Evolutionary conservation across 2,113 vertebrate genomes (phyloP), one percentile per base, ranked within the genome.

Genomic region (Canis aureus): DNA sequence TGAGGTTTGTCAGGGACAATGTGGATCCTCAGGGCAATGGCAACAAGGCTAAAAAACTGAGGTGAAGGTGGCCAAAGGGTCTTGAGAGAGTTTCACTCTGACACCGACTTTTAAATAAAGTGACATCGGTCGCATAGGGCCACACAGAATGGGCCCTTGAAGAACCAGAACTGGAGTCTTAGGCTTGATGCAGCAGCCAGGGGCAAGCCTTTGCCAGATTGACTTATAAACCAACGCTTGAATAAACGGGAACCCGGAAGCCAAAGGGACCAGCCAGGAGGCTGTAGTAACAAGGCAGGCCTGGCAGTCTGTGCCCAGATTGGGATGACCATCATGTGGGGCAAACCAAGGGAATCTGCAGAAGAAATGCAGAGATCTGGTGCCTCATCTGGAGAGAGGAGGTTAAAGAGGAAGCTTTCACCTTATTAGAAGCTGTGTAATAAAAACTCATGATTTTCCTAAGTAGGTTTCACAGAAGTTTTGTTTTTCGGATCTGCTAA

Each of bases 311-410:
- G 38, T 16, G 11, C 1, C 22, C 76, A 23, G 82, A 35, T 4
- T 84, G 17, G 11, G 3, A 3, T 0, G 17, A 12, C 11, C 7
- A 9, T 51, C 29, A 0, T 0, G n/a, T 15, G 4, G 32, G 53
- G 29, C 12, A 83, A 90, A 62, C 49, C 1, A 4, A 53, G 16
- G 29, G 22, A 10, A 22, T 10, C 64, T 57, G 86, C 6, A 25
- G 76, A 35, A 71, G 35, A 82, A 91, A 84, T 15, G 20, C 60
- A 32, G 88, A 53, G 67, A 78, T 51, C 4, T 22, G 51, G 8
- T 20, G 23, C n/a, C 51, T 22, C 0, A 25, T 57, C 13, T 35
- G 53, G 25, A 74, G 3, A 49, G 16, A 69, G 19, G 11, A 53
- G 5, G 38, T 83, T 51, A 64, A 92, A 81, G 25, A 27, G 43